Evolutionary conservation across 2,113 vertebrate genomes (phyloP), one percentile per base, ranked within the genome.

Genomic region (Silurus glanis): DNA sequence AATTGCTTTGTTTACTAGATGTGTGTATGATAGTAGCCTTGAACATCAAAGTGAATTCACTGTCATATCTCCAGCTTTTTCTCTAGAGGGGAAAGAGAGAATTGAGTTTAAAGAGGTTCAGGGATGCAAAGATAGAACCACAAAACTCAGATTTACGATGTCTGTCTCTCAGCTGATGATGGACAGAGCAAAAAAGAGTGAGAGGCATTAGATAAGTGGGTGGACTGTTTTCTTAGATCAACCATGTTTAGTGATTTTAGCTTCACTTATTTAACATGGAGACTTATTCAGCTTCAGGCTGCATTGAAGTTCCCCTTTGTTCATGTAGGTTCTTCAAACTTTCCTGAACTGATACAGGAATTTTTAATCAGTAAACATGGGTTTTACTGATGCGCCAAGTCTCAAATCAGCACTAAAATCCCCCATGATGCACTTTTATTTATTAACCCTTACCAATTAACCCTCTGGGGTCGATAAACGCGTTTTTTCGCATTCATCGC

Each of bases 101-200:
- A 85, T 53, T 37, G 13, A 86, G 86, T 87, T 86, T 86, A 87
- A 84, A 89, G 87, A 14, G 78, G 14, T 67, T 81, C 80, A 0
- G 23, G 78, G 21, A 76, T 37, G 49, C n/a, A 28, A 37, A 85
- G 80, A 90, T 87, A 86, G 62, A 64, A 74, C 25, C 64, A 85
- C 47, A 67, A 56, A 69, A 55, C 66, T 62, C 37, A 81, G 9
- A 5, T 72, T 58, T 64, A 47, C 49, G 51, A 59, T 79, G 17
- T 85, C 62, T 37, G 74, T 64, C 45, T 14, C 23, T 61, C 51
- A 69, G 82, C 49, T 80, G 87, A 87, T 72, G 53, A 81, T 83
- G 81, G 79, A 83, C 56, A 23, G 76, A 88, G 37, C n/a, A 67
- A 81, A 71, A 83, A 74, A 78, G 37, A 79, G 47, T 78, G 6